Evolutionary conservation across 1,140 invertebrate genomes (phyloP).

Genomic region (Conus betulinus): DNA sequence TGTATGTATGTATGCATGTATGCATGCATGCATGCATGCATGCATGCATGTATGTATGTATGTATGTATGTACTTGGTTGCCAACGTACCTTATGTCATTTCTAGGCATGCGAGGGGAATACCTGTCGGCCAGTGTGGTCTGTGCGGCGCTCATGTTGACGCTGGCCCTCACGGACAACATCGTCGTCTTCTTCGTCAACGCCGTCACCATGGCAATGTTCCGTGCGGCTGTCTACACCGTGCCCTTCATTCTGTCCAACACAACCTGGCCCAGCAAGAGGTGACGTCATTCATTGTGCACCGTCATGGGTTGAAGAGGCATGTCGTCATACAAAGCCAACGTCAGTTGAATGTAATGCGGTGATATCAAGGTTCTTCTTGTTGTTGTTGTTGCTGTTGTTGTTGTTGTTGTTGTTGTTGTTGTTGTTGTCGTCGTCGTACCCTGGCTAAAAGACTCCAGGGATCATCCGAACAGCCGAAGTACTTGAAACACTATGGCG

Average conservation of each 20-base stretch:
- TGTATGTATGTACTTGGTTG: not conserved
- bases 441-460: too few relatives aligned
- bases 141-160: constrained; percentile 11
- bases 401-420: too few relatives aligned
- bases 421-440: too few relatives aligned
- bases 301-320: not conserved
- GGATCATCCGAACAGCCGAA: too few relatives aligned
- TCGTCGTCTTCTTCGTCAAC: constrained; percentile 32
- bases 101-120: constrained; percentile 14
- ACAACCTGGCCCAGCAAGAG: constrained; percentile 19
- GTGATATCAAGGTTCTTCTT: too few relatives aligned
- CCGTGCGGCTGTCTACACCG: constrained; percentile 31
- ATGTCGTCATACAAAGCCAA: too few relatives aligned
- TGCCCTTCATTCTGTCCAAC: constrained; percentile 36
- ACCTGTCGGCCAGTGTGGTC: not conserved
- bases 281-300: not conserved
- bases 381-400: too few relatives aligned
- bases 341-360: too few relatives aligned
- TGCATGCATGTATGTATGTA: not conserved
- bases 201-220: constrained; percentile 13
- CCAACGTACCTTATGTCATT: not conserved
- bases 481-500: too few relatives aligned
- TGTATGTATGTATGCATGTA: not conserved
- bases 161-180: constrained; percentile 16
- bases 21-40: not conserved